phyloP scores from a whole-genome alignment of 2,888 invertebrate species.

The Phyllotreta cruciferae region DNA sequence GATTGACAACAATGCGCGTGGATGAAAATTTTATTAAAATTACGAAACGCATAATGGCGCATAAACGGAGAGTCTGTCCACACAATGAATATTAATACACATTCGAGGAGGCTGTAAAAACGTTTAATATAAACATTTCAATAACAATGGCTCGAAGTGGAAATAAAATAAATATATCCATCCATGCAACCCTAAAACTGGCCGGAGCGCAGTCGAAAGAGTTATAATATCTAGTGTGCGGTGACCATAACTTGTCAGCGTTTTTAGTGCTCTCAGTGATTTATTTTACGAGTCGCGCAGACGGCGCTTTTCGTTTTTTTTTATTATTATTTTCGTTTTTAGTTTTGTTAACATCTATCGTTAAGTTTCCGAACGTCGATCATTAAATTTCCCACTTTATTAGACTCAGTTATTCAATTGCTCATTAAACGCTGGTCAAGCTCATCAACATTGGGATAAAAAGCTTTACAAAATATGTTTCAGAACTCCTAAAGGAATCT shows the following conservation, averaged over 20 bases:
- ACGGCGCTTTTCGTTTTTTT: neutral
- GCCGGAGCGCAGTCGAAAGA: slow-evolving; percentile 9
- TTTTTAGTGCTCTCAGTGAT: slow-evolving; percentile 21
- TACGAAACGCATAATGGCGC: too few species aligned
- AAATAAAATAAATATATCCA: slow-evolving; percentile 8
- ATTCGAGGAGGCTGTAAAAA: slow-evolving; percentile 14
- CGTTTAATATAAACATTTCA: slow-evolving; percentile 28
- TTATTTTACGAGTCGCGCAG: slow-evolving; percentile 21
- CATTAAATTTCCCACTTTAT: slow-evolving; percentile 8
- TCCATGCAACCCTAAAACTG: neutral
- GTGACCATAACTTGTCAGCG: slow-evolving; percentile 29
- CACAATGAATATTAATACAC: slow-evolving; percentile 9
- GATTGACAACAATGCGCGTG: too few species aligned
- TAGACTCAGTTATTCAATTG: neutral
- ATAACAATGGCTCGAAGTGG: slow-evolving; percentile 24
- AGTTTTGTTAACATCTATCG: slow-evolving; percentile 15
- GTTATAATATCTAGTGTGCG: slow-evolving; percentile 28
- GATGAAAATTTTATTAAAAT: too few species aligned
- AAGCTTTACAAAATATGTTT: too few species aligned
- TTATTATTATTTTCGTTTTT: slow-evolving; percentile 4
- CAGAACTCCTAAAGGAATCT: too few species aligned
- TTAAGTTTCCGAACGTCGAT: slow-evolving; percentile 5
- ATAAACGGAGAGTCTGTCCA: neutral
- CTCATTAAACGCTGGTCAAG: too few species aligned
- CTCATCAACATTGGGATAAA: too few species aligned